These are phyloP conservation scores for Euwallacea similis DNA, from an alignment of 1,140 invertebrate genomes.

Conservation along the genomic window DNA sequence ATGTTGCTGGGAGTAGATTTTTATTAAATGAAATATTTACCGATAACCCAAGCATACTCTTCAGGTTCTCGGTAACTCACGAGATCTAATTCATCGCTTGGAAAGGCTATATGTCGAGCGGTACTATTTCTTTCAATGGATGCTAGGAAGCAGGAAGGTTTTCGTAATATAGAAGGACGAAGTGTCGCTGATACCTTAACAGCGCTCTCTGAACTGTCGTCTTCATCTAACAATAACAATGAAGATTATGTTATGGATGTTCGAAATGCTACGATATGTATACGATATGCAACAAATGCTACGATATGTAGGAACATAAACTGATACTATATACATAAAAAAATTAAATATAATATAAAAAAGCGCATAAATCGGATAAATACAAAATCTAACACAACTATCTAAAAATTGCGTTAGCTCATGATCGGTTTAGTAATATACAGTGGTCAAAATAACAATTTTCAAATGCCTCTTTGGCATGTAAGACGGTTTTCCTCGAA, in stretches of 20 bases:
- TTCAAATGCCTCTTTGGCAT: no score
- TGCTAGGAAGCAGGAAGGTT: slow-evolving; percentile 26
- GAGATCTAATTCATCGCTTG: slow-evolving; percentile 37
- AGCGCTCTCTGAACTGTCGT: slow-evolving; percentile 12
- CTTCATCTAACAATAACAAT: not conserved
- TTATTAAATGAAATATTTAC: slow-evolving; percentile 33
- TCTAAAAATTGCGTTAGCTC: no score
- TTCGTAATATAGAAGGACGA: slow-evolving; percentile 40
- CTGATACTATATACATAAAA: no score
- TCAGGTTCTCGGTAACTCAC: slow-evolving; percentile 45
- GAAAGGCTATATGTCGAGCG: slow-evolving; percentile 45
- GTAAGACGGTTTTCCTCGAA: no score
- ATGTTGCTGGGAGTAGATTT: not conserved
- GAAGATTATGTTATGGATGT: no score
- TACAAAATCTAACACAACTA: no score
- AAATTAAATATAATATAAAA: no score
- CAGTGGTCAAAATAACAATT: no score
- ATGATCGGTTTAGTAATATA: no score
- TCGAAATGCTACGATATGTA: no score
- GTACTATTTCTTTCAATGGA: slow-evolving; percentile 6
- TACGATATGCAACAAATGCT: not conserved
- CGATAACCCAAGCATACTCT: slow-evolving; percentile 35
- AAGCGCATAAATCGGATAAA: no score
- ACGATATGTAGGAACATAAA: not conserved
- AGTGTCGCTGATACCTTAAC: slow-evolving; percentile 10